A percentile compares a stretch with the other conserved stretches of the same genome.
These are phyloP conservation scores for Idris sp. DNA, from an alignment of 1,140 invertebrate genomes.

Conservation along the genomic window DNA sequence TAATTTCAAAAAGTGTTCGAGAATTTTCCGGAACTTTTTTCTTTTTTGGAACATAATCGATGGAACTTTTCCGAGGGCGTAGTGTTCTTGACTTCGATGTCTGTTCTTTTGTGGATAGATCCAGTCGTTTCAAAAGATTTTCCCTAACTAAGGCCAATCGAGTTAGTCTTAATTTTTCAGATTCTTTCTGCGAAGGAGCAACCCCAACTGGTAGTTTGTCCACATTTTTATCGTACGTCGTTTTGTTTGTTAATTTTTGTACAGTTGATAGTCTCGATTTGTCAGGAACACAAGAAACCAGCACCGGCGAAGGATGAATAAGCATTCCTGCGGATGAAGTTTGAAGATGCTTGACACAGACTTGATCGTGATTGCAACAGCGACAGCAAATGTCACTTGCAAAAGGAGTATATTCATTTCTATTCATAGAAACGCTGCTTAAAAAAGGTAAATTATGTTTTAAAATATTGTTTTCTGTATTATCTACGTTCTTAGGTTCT, in stretches of 20 bases:
- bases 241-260: conserved; percentile 6
- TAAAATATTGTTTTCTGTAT: conserved; percentile 37
- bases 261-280: conserved; percentile 16
- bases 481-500: conserved; percentile 67
- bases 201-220: too few relatives aligned
- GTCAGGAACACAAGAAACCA: conserved; percentile 7
- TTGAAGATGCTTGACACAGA: conserved; percentile 4
- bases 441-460: conserved; percentile 20
- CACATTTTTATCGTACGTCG: too few relatives aligned
- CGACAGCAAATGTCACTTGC: conserved; percentile 43
- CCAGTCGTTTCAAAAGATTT: conserved; percentile 19
- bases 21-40: conserved; percentile 28
- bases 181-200: too few relatives aligned
- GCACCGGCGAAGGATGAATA: conserved; percentile 2
- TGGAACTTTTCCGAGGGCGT: conserved; percentile 59
- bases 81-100: conserved; percentile 37
- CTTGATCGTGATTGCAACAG: conserved; percentile 61
- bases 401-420: conserved; percentile 43
- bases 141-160: conserved; percentile 16
- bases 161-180: too few relatives aligned
- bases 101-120: conserved; percentile 9
- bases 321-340: not conserved
- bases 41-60: conserved; percentile 55
- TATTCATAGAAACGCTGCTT: conserved; percentile 8
- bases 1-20: conserved; percentile 27